phyloP scores from a whole-genome alignment of 2,113 vertebrate genomes.

The Oncorhynchus masou region DNA sequence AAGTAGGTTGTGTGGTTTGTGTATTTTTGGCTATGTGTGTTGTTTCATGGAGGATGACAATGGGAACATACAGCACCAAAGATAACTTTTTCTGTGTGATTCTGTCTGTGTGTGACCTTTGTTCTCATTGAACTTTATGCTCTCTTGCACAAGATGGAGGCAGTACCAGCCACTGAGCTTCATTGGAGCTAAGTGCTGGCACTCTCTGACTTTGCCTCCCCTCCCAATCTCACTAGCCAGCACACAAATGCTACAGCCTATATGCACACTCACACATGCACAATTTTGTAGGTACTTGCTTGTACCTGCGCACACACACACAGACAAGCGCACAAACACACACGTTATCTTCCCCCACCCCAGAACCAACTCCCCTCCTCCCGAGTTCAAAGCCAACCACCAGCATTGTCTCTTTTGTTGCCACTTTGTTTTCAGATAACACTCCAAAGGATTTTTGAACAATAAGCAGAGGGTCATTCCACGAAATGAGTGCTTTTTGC shows the following conservation, averaged over 20 bases:
- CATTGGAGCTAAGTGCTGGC: not conserved
- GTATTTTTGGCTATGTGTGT: not conserved
- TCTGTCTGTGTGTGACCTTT: constrained; percentile 27
- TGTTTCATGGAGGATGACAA: not conserved
- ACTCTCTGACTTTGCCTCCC: not conserved
- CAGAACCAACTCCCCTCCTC: constrained; percentile 22
- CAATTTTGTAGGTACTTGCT: no score
- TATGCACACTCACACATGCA: no score
- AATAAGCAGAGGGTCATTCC: no score
- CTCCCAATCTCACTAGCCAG: no score
- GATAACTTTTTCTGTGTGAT: not conserved
- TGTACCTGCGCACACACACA: no score
- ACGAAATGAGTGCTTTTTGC: no score
- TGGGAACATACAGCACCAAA: not conserved
- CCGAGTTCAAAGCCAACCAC: constrained; percentile 11
- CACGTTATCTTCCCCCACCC: not conserved
- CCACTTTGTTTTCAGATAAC: constrained; percentile 14
- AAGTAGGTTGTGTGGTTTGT: not conserved
- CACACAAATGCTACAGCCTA: not conserved
- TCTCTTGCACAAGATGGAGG: constrained; percentile 26
- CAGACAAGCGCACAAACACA: not conserved
- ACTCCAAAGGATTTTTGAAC: not conserved
- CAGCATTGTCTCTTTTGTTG: not conserved
- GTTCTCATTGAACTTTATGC: constrained; percentile 22
- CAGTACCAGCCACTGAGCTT: constrained; percentile 14